phyloP scores from a whole-genome alignment of 2,888 invertebrate genomes.

The Heliconius hortense region DNA sequence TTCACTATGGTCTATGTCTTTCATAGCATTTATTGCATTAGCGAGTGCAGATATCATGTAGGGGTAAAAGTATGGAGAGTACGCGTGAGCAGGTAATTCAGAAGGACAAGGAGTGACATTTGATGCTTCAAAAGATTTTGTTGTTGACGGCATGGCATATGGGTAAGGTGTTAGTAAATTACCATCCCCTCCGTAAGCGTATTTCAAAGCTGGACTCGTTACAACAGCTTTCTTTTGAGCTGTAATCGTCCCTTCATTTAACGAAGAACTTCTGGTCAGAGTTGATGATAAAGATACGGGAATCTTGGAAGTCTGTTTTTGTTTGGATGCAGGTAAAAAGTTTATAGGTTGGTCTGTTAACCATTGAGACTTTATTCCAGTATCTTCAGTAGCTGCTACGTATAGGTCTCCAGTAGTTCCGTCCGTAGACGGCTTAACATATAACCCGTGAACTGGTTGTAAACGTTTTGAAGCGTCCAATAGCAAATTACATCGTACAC shows the following conservation, averaged over 20 bases:
- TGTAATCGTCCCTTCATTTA: constrained; percentile 53
- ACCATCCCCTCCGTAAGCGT: constrained; percentile 58
- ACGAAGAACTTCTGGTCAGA: constrained; percentile 44
- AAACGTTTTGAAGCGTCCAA: constrained; percentile 57
- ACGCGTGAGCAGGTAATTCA: constrained; percentile 50
- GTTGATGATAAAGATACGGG: constrained; percentile 50
- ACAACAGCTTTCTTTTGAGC: constrained; percentile 62
- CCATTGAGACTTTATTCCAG: constrained; percentile 68
- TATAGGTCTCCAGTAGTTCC: constrained; percentile 73
- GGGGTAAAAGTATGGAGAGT: constrained; percentile 67
- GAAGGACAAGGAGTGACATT: constrained; percentile 47
- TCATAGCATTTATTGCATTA: constrained; percentile 59
- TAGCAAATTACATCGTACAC: constrained; percentile 50
- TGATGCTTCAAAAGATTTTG: constrained; percentile 48
- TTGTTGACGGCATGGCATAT: constrained; percentile 52
- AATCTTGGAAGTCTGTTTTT: constrained; percentile 47
- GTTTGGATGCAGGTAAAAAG: constrained; percentile 57
- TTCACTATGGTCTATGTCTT: constrained; percentile 57
- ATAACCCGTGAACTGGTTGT: constrained; percentile 72
- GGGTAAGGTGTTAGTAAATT: constrained; percentile 53
- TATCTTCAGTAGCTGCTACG: constrained; percentile 74
- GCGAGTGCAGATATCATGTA: constrained; percentile 68
- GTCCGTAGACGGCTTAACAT: constrained; percentile 69
- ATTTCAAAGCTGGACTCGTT: constrained; percentile 57
- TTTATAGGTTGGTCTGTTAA: constrained; percentile 68